A percentile compares a stretch with the other conserved stretches of the same genome.
phyloP scores from a whole-genome alignment of 1,140 invertebrate species.

The Lepidurus arcticus region DNA sequence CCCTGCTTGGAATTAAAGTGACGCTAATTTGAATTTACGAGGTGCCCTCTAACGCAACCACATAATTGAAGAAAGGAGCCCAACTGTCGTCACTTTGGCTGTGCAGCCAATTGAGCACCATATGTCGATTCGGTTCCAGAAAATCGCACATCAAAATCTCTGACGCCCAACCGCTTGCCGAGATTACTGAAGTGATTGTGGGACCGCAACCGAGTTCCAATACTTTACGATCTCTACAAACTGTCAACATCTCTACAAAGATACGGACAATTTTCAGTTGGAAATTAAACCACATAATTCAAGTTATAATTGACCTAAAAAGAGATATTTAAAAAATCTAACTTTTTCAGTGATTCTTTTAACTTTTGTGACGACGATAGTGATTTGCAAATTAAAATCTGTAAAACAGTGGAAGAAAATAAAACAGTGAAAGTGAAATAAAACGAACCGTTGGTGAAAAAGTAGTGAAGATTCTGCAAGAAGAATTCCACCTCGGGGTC shows the following conservation, averaged over 20 bases:
- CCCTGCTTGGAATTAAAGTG: not conserved
- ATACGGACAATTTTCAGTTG: not conserved
- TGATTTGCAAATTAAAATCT: not conserved
- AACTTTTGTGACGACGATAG: not conserved
- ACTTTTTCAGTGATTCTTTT: not conserved
- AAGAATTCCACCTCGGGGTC: constrained; percentile 34
- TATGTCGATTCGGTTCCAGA: constrained; percentile 31
- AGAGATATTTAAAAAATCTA: no score
- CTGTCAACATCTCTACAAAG: not conserved
- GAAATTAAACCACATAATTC: not conserved
- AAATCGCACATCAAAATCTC: constrained; percentile 34
- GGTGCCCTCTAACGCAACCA: constrained; percentile 29
- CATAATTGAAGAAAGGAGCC: constrained; percentile 31
- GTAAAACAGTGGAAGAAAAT: not conserved
- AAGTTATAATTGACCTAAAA: no score
- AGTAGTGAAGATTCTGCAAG: constrained; percentile 32
- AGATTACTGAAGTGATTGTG: constrained; percentile 34
- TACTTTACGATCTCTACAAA: constrained; percentile 15
- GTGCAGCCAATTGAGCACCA: constrained; percentile 9
- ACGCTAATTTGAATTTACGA: not conserved
- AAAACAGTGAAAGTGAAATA: not conserved
- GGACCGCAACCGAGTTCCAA: constrained; percentile 34
- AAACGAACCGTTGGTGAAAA: constrained; percentile 24
- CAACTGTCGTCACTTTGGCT: not conserved
- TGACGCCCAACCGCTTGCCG: constrained; percentile 32